Conservation (phyloP, 2,888 invertebrate species). For the Caenorhabditis sp. region DNA sequence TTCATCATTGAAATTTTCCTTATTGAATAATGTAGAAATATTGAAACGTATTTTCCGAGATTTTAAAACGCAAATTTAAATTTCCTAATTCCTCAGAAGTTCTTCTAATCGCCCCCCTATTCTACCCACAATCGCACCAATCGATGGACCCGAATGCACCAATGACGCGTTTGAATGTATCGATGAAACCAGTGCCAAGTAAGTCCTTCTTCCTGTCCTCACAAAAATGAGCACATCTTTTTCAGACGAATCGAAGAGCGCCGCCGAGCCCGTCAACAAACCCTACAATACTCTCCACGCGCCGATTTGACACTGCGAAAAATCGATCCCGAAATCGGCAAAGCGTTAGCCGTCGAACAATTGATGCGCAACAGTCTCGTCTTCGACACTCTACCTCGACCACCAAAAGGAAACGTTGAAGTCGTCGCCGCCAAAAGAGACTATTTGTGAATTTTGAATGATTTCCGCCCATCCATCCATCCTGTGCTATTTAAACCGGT, state of each 20-base stretch:
- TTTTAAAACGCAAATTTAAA: no score
- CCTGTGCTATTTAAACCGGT: slow-evolving; percentile 5
- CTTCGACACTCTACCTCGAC: slow-evolving; percentile 45
- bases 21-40: no score
- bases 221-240: no score
- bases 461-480: background rate
- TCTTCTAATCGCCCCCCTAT: slow-evolving; percentile 21
- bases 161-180: slow-evolving; percentile 46
- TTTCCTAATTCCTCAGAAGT: background rate
- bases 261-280: slow-evolving; percentile 32
- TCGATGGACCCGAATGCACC: slow-evolving; percentile 31
- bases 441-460: slow-evolving; percentile 25
- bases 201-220: background rate
- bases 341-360: slow-evolving; percentile 52
- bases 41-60: background rate
- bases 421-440: slow-evolving; percentile 50
- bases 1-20: no score
- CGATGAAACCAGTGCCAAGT: slow-evolving; percentile 33
- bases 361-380: slow-evolving; percentile 42
- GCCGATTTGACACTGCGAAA: slow-evolving; percentile 41
- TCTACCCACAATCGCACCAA: slow-evolving; percentile 20
- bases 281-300: slow-evolving; percentile 31
- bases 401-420: slow-evolving; percentile 40
- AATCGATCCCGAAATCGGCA: slow-evolving; percentile 47
- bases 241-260: slow-evolving; percentile 44